These are phyloP conservation scores for Nasonia vitripennis DNA, from an alignment of 1,140 invertebrate genomes.

Conservation along the genomic window DNA sequence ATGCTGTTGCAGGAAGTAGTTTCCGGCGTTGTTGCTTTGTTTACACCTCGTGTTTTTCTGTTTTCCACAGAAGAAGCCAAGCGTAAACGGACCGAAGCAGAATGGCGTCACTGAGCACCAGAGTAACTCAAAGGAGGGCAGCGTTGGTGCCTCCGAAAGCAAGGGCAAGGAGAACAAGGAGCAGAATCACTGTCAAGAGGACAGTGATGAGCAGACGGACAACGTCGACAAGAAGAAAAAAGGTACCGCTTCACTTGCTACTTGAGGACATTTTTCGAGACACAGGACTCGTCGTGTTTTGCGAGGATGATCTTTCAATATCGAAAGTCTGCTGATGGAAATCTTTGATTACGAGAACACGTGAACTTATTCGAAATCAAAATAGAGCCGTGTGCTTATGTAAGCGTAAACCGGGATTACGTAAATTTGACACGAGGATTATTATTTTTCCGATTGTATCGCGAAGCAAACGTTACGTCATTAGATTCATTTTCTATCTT, in stretches of 20 bases:
- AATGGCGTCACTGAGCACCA: constrained; percentile 67
- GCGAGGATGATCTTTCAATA: neutral
- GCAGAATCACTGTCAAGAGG: constrained; percentile 69
- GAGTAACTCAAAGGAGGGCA: constrained; percentile 63
- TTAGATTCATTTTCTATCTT: constrained; percentile 29
- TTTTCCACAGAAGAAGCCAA: constrained; percentile 64
- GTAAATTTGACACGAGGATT: constrained; percentile 1
- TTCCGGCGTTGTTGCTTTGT: neutral
- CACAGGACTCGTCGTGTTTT: neutral
- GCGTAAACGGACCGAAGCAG: constrained; percentile 63
- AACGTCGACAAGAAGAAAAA: constrained; percentile 74
- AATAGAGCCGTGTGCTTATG: neutral
- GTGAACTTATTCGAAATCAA: neutral
- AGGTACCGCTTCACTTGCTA: constrained; percentile 65
- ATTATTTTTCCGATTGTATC: neutral
- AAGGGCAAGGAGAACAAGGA: constrained; percentile 72
- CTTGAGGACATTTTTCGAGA: neutral
- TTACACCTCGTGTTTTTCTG: constrained; percentile 16
- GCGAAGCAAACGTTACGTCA: neutral
- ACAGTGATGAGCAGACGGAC: constrained; percentile 69
- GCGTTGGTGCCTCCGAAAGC: constrained; percentile 60
- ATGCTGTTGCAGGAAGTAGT: neutral
- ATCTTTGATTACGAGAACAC: neutral
- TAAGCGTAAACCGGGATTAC: neutral
- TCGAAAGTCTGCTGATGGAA: neutral